Percentiles rank a stretch among this genome's conserved stretches.
These are phyloP conservation scores for Dipodomys stephensi DNA, from an alignment of 2,113 vertebrate genomes.

Conservation along the genomic window DNA sequence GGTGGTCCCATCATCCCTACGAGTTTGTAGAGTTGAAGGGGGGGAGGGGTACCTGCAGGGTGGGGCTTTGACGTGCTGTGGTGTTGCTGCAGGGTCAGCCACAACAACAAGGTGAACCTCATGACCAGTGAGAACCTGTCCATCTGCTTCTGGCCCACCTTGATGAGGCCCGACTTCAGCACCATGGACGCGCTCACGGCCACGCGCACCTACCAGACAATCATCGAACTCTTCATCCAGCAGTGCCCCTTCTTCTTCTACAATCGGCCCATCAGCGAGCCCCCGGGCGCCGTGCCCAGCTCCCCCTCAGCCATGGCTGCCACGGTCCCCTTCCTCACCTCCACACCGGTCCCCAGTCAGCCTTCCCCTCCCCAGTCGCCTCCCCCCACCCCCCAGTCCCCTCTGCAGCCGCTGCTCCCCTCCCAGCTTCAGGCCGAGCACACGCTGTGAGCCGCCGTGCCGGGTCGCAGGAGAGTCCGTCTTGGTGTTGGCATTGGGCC, in stretches of 20 bases:
- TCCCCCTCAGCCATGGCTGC: constrained; percentile 83
- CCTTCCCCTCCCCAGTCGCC: constrained; percentile 88
- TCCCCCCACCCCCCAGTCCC: constrained; percentile 90
- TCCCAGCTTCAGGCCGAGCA: constrained; percentile 91
- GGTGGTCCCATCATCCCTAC: no score
- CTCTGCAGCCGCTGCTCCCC: constrained; percentile 88
- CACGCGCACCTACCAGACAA: constrained; percentile 96
- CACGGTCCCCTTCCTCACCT: constrained; percentile 86
- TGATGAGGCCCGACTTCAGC: constrained; percentile 96
- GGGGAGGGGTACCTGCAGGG: background rate
- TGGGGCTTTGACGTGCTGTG: background rate
- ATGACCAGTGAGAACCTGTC: constrained; percentile 98
- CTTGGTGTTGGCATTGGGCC: background rate
- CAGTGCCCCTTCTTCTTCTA: constrained; percentile 97
- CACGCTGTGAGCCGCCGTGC: constrained; percentile 89
- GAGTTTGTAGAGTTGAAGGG: background rate
- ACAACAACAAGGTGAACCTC: constrained; percentile 93
- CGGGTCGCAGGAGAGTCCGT: background rate
- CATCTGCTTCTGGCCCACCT: constrained; percentile 98
- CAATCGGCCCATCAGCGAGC: constrained; percentile 91
- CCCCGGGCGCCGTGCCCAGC: constrained; percentile 85
- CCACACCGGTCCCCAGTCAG: background rate
- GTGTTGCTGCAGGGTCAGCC: constrained; percentile 90
- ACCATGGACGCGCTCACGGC: constrained; percentile 97
- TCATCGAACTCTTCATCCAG: constrained; percentile 98